A percentile compares a stretch with the other conserved stretches of the same genome.
Evolutionary conservation across 2,888 invertebrate genomes (phyloP).

Genomic region (Tachystola acroxantha): DNA sequence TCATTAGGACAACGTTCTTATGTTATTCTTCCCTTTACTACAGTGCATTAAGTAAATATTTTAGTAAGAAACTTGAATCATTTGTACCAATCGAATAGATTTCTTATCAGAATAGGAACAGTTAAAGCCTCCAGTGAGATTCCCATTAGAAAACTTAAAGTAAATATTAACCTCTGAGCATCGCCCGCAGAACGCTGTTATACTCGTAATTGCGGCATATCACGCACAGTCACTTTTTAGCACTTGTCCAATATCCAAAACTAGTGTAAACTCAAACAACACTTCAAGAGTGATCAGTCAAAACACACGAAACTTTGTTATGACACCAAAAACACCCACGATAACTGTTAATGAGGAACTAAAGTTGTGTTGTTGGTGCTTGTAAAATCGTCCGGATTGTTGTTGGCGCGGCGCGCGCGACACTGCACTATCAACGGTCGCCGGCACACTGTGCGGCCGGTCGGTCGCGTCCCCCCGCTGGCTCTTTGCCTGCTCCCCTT

Average conservation of each 20-base stretch:
- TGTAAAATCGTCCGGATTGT: conserved; percentile 52
- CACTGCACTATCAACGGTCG: conserved; percentile 67
- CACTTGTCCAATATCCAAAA: conserved; percentile 74
- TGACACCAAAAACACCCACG: conserved; percentile 67
- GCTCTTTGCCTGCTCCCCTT: conserved; percentile 22
- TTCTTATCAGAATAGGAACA: conserved; percentile 3
- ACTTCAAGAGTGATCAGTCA: conserved; percentile 58
- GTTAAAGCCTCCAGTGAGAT: conserved; percentile 23
- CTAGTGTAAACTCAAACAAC: conserved; percentile 52
- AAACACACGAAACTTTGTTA: conserved; percentile 59
- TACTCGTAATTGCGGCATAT: conserved; percentile 67
- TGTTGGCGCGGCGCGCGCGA: conserved; percentile 57
- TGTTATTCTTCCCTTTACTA: too few species aligned
- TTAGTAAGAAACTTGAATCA: too few species aligned
- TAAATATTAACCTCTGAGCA: conserved; percentile 74
- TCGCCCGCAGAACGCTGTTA: conserved; percentile 75
- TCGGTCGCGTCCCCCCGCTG: conserved; percentile 19
- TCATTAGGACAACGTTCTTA: too few species aligned
- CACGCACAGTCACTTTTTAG: conserved; percentile 69
- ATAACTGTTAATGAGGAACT: conserved; percentile 69
- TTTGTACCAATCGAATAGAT: too few species aligned
- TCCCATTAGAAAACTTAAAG: conserved; percentile 46
- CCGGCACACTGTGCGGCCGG: conserved; percentile 74
- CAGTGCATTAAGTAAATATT: too few species aligned
- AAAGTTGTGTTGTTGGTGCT: conserved; percentile 62